Percentiles rank a stretch among this genome's conserved stretches.
phyloP scores from a whole-genome alignment of 2,113 vertebrate species.

The Anguilla japonica region DNA sequence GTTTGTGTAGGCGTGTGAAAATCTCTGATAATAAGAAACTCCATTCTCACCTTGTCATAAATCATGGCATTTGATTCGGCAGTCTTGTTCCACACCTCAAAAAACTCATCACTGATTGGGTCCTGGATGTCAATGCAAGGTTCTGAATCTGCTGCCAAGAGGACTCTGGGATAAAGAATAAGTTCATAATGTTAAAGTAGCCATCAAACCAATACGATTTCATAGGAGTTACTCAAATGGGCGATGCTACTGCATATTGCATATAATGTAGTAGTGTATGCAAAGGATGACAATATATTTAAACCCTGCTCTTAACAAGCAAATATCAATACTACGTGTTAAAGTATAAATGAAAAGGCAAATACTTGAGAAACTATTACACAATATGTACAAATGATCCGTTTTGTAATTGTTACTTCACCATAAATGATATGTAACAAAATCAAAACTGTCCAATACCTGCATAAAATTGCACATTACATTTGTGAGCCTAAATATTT shows the following conservation, averaged over 20 bases:
- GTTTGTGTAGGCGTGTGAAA: not conserved
- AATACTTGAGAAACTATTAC: not conserved
- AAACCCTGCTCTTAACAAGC: not conserved
- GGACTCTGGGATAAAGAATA: conserved; percentile 58
- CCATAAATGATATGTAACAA: too few relatives aligned
- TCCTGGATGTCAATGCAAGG: conserved; percentile 73
- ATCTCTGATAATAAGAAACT: not conserved
- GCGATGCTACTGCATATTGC: not conserved
- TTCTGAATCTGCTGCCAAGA: conserved; percentile 70
- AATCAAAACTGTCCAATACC: too few relatives aligned
- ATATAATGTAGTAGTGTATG: not conserved
- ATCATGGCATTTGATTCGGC: conserved; percentile 73
- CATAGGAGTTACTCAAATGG: not conserved
- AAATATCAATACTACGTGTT: not conserved
- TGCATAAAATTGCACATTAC: too few relatives aligned
- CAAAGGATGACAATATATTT: not conserved
- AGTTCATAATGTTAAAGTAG: not conserved
- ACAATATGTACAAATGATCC: not conserved
- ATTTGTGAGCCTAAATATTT: too few relatives aligned
- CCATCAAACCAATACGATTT: not conserved
- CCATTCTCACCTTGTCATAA: conserved; percentile 75
- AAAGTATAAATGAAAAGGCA: too few relatives aligned
- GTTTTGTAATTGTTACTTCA: not conserved
- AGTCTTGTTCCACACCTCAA: conserved; percentile 73
- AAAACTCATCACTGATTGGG: conserved; percentile 80